phyloP scores from a whole-genome alignment of 2,113 vertebrate species.

The Tychaedon coryphoeus region DNA sequence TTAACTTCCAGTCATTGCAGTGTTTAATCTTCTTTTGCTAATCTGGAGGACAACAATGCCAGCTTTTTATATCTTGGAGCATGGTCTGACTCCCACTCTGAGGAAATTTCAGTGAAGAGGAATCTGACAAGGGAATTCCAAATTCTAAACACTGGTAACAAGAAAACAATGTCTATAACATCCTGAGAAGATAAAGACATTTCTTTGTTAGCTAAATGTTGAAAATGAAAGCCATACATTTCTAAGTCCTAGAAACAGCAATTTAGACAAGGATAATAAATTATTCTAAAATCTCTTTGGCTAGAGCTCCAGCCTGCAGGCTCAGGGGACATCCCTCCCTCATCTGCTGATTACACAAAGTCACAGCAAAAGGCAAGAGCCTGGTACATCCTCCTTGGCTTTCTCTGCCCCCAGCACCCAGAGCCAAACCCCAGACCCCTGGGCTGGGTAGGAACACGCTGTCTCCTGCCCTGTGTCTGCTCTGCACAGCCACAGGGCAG shows the following conservation, averaged over 20 bases:
- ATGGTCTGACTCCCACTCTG: neutral
- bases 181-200: neutral
- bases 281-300: neutral
- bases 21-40: neutral
- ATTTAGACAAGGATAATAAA: neutral
- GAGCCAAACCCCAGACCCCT: neutral
- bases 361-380: neutral
- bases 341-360: neutral
- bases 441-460: rapidly evolving
- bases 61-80: neutral
- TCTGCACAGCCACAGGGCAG: neutral
- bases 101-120: neutral
- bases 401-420: neutral
- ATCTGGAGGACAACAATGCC: neutral
- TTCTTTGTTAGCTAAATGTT: neutral
- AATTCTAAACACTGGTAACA: neutral
- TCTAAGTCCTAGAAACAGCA: neutral
- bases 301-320: neutral
- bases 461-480: neutral
- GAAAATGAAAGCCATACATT: neutral
- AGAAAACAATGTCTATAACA: neutral
- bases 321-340: neutral
- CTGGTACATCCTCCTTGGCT: neutral
- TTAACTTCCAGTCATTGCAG: neutral
- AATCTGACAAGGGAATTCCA: neutral